Base-by-base conservation (phyloP, 2,113 vertebrate genomes). In the Zapornia atra region DNA sequence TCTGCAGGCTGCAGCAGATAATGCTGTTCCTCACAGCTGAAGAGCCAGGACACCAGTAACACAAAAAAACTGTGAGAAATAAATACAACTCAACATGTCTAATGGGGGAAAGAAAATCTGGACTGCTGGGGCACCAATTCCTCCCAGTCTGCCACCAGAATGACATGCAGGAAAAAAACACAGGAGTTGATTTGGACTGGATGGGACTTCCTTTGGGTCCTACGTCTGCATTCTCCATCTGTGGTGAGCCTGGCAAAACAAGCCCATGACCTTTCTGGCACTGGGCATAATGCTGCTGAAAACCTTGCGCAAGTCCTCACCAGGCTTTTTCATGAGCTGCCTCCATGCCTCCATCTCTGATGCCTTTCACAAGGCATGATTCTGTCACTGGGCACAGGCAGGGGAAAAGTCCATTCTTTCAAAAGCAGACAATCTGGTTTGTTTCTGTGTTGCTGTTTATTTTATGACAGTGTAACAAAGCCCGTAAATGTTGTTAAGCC, bases 381-480 rank as follows among this genome's bases (percentile, higher is more conserved):
- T 28, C 65, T 78, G 10, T 60, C 76, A 36, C n/a, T 26, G 38
- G 46, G 24, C 38, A 78, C 29, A 77, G 20, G 80, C 9, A 17
- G 38, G 42, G 25, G 3, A 48, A 80, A 96, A 92, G 42, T 76
- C 88, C 83, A 10, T 73, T 93, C 66, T 95, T 93, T 91, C 91
- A 48, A 75, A 95, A 94, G 56, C 3, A 0, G n/a, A 50, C n/a
- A 94, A 88, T 90, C 88, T 90, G 86, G 51, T 93, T 88, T 94
- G 29, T 94, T 93, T 94, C 95, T 93, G 13, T 82, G 88, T 75
- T 88, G 38, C 68, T 94, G 76, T 96, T 94, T 96, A 91, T 84
- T 95, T 96, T 96, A 92, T 69, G 80, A 53, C 95, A 92, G n/a
- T 31, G 44, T 76, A 84, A 93, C 68, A 93, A 94, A 95, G 61